Evolutionary conservation across 2,888 invertebrate genomes (phyloP).

Genomic region (Apeira syringaria): DNA sequence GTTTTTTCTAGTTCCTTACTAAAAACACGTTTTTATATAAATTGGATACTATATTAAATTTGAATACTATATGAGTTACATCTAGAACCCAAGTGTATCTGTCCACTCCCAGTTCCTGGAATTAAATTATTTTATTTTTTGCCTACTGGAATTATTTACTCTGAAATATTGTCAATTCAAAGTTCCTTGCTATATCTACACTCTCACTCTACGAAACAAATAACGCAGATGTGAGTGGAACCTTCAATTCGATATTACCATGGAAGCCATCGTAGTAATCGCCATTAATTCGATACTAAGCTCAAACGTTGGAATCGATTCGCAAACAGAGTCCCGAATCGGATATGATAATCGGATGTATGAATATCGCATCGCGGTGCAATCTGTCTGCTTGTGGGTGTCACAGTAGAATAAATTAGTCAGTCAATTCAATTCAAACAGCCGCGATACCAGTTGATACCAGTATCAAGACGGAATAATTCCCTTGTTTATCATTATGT

Average conservation of each 20-base stretch:
- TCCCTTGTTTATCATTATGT: too few species aligned
- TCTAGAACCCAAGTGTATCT: too few species aligned
- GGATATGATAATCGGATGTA: slow-evolving; percentile 54
- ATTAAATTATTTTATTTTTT: too few species aligned
- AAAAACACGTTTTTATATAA: too few species aligned
- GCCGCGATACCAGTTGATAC: too few species aligned
- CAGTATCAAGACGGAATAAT: too few species aligned
- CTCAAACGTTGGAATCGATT: slow-evolving; percentile 49
- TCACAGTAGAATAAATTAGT: slow-evolving; percentile 5
- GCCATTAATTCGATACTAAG: slow-evolving; percentile 54
- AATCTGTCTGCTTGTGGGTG: slow-evolving; percentile 4
- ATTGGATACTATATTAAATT: too few species aligned
- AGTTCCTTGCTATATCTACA: slow-evolving; percentile 1
- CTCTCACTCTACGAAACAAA: slow-evolving; percentile 6
- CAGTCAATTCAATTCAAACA: not conserved
- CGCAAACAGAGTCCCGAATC: slow-evolving; percentile 46
- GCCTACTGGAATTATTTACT: too few species aligned
- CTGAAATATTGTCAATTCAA: too few species aligned
- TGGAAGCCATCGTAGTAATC: slow-evolving; percentile 44
- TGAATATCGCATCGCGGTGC: slow-evolving; percentile 31
- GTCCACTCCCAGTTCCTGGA: too few species aligned
- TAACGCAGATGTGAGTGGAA: slow-evolving; percentile 4
- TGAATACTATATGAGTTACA: too few species aligned
- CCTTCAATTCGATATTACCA: slow-evolving; percentile 3
- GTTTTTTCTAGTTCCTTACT: too few species aligned